Evolutionary conservation across 37 sponge, comb jelly and placozoan genomes (phyloP), one percentile per base, ranked within the genome.

Genomic region (Crambe crambe): DNA sequence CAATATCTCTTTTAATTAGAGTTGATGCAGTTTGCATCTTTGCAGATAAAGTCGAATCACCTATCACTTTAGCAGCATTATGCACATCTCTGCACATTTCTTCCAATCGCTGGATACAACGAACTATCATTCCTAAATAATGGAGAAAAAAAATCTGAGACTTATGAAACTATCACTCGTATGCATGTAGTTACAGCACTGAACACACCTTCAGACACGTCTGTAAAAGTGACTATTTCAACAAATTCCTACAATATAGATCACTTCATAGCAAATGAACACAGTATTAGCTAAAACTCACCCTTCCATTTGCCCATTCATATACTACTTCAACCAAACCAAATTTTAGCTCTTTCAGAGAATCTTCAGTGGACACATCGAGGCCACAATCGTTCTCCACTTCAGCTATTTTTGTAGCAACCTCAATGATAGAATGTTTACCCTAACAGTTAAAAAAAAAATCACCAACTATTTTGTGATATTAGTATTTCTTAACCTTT

Each of bases 321-420:
- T 92, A 94, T 2, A 98, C 99, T 31, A 96, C 99, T 75, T 98
- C 97, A n/a, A 84, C 78, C 56, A 96, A 77, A 8, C 99, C 99
- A 86, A 96, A 98, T 37, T 96, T 91, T 22, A 97, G 84, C 67
- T 87, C 83, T 34, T 39, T 75, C 18, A 68, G 72, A 38, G 81
- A 80, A 29, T 97, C 93, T 22, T 95, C 96, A 6, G 67, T 78
- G 56, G 89, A 81, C 10, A 71, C 76, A 56, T 81, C 73, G 0
- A 97, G 42, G 58, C 88, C 89, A 87, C 72, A 89, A 42, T 84
- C 70, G 34, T 58, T 39, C 58, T 97, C 95, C 9, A 73, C n/a
- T 30, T 82, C 70, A 30, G 91, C 97, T 38, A 96, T 81, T 10
- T 72, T 37, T 32, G 67, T 79, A 25, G 90, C 95, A 10, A 88